Evolutionary conservation across 1,140 invertebrate species (phyloP), one percentile per base, ranked within the genome.

Genomic region (Conus ventricosus): DNA sequence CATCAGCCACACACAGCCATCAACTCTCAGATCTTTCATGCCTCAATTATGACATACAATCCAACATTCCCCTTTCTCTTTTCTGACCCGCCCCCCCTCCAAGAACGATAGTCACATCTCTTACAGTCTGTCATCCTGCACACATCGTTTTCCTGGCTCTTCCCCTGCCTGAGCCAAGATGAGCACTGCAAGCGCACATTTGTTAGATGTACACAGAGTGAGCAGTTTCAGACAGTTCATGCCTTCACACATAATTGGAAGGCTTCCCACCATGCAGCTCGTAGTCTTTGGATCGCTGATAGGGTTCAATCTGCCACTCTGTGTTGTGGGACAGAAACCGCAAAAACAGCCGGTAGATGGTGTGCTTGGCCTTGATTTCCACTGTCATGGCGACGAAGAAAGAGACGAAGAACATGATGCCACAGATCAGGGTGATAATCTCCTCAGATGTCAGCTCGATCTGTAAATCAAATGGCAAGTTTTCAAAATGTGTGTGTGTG

Each of bases 301-400:
- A 96, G 39, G 95, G 93, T 71, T 96, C 95, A 25, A 96, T 96
- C 88, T 95, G 95, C 96, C 96, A 96, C 86, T 95, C 95, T 84
- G 96, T 96, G 90, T 96, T 96, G 67, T 96, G 93, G 86, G 94
- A 94, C 57, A 96, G 91, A 90, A 96, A 96, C 85, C 95, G 94
- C 80, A 94, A 91, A 88, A 95, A 93, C 13, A 96, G 92, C 85
- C 96, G 94, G 90, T 96, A 96, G 20, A 96, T 89, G 3, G 96
- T 96, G 89, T 96, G 94, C 63, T 94, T 93, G n/a, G 96, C 96
- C 90, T 96, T 96, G 27, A 96, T 96, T 91, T 96, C 96, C 39
- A 96, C 96, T 88, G 96, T 96, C 95, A 96, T 96, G 67, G 96
- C 96, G 11, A 96, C 93, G 91, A 96, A 96, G 90, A 96, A 96